A percentile compares a stretch with the other conserved stretches of the same genome.
Conservation (phyloP, 2,888 invertebrate species). For the Diogma glabrata region DNA sequence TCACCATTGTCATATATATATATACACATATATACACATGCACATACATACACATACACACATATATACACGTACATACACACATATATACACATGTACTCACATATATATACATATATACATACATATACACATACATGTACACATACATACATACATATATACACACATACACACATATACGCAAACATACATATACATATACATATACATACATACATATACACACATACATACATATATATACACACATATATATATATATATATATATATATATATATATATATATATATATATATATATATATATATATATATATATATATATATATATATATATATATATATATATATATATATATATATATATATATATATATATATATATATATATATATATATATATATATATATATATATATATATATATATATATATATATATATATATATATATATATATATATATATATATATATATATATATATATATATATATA, state of each 20-base stretch:
- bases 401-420: not conserved
- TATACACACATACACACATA: not conserved
- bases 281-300: not conserved
- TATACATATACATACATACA: not conserved
- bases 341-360: not conserved
- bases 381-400: not conserved
- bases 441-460: not conserved
- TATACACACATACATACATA: not conserved
- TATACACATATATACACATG: too few relatives aligned
- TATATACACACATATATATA: not conserved
- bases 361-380: not conserved
- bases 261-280: not conserved
- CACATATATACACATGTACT: not conserved
- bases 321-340: not conserved
- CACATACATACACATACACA: too few relatives aligned
- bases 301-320: not conserved
- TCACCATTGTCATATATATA: too few relatives aligned
- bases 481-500: not conserved
- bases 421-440: not conserved
- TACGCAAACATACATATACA: not conserved
- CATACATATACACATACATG: not conserved
- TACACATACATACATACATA: not conserved
- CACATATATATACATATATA: not conserved
- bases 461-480: not conserved
- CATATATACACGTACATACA: too few relatives aligned